Evolutionary conservation across 2,113 vertebrate species (phyloP).

Genomic region (Epinephelus cyanopodus): DNA sequence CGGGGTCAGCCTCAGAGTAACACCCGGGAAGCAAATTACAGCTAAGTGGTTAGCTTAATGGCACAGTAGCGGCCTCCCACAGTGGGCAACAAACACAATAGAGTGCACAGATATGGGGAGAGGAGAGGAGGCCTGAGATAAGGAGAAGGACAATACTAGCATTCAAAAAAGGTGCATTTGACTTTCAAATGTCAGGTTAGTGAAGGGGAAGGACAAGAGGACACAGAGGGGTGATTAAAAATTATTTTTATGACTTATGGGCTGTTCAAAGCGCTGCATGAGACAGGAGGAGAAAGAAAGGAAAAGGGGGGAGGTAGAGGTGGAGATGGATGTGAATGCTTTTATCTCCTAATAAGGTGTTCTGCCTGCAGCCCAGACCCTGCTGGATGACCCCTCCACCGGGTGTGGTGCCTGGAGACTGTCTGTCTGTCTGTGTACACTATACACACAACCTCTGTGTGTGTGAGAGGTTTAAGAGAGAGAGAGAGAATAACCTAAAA

Average conservation of each 20-base stretch:
- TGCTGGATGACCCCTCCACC: conserved; percentile 68
- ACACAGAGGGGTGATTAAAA: conserved; percentile 6
- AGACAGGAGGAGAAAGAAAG: conserved; percentile 33
- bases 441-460: conserved; percentile 54
- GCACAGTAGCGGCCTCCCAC: conserved; percentile 5
- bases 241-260: conserved; percentile 40
- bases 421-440: conserved; percentile 73
- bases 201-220: not conserved
- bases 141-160: conserved; percentile 10
- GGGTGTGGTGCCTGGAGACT: conserved; percentile 80
- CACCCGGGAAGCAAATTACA: conserved; percentile 22
- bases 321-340: conserved; percentile 55
- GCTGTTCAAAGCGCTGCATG: conserved; percentile 12
- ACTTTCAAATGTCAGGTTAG: conserved; percentile 34
- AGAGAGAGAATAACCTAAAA: conserved; percentile 11
- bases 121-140: not conserved
- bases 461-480: conserved; percentile 19
- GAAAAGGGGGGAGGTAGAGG: conserved; percentile 28
- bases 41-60: conserved; percentile 49
- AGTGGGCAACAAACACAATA: conserved; percentile 23
- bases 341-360: conserved; percentile 85
- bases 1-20: conserved; percentile 8
- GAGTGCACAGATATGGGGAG: conserved; percentile 14
- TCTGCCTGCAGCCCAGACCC: conserved; percentile 70
- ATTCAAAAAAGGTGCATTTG: conserved; percentile 15